A percentile compares a stretch with the other conserved stretches of the same genome.
Evolutionary conservation across 2,797 vertebrate species (phyloP).

Genomic region (Characodon lateralis): DNA sequence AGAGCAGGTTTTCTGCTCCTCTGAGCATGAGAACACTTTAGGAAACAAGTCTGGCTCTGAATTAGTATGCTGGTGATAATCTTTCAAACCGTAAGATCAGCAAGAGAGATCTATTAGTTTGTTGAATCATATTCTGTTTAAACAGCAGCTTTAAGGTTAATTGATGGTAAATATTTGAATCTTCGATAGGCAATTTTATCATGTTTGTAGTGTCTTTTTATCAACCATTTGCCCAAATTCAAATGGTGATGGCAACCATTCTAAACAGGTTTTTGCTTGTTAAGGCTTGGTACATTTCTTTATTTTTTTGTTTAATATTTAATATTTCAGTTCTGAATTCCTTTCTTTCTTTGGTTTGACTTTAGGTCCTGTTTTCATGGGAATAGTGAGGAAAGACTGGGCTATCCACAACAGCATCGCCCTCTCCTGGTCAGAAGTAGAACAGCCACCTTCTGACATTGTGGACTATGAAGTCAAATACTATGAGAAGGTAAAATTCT

Average conservation of each 20-base stretch:
- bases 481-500: conserved; percentile 91
- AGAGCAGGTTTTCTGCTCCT: conserved; percentile 32
- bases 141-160: conserved; percentile 66
- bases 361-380: conserved; percentile 93
- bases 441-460: conserved; percentile 87
- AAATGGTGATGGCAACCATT: conserved; percentile 49
- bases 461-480: conserved; percentile 99
- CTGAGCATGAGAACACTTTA: conserved; percentile 42
- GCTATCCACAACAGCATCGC: conserved; percentile 95
- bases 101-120: conserved; percentile 61
- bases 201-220: conserved; percentile 46
- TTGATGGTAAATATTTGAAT: conserved; percentile 72
- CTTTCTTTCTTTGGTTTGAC: conserved; percentile 49
- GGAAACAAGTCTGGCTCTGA: conserved; percentile 21
- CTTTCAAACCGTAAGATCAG: conserved; percentile 37
- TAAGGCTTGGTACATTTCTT: neutral
- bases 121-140: conserved; percentile 63
- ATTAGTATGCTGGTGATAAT: conserved; percentile 63
- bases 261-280: conserved; percentile 20
- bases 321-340: neutral
- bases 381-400: conserved; percentile 94
- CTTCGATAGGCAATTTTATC: conserved; percentile 50
- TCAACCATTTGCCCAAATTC: conserved; percentile 44
- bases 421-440: conserved; percentile 96
- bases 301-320: neutral